These are phyloP conservation scores for Leptothorax acervorum DNA, from an alignment of 2,888 invertebrate species.

Conservation along the genomic window DNA sequence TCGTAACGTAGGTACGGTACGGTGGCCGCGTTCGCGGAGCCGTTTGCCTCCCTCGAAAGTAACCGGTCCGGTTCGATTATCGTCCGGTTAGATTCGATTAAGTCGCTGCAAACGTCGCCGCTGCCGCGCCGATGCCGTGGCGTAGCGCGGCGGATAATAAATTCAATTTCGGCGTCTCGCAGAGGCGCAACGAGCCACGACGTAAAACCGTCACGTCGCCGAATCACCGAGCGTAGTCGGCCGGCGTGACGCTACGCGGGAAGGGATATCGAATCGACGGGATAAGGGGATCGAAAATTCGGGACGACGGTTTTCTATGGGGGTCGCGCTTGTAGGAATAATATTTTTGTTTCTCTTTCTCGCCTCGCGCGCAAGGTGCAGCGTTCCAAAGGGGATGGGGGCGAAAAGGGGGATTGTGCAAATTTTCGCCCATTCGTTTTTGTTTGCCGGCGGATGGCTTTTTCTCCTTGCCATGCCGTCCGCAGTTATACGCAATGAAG, in stretches of 20 bases:
- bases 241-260: slow-evolving; percentile 13
- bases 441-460: neutral
- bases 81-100: slow-evolving; percentile 72
- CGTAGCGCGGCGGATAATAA: slow-evolving; percentile 79
- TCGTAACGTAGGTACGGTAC: slow-evolving; percentile 20
- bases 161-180: slow-evolving; percentile 83
- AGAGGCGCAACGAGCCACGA: slow-evolving; percentile 83
- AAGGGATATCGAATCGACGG: slow-evolving; percentile 41
- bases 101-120: slow-evolving; percentile 68
- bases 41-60: slow-evolving; percentile 69
- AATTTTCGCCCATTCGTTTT: slow-evolving; percentile 1
- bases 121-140: slow-evolving; percentile 39
- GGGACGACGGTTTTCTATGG: neutral
- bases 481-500: neutral
- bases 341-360: slow-evolving; percentile 56
- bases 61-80: slow-evolving; percentile 74
- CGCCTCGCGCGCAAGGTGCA: slow-evolving; percentile 34
- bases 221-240: slow-evolving; percentile 48
- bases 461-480: neutral
- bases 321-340: slow-evolving; percentile 45
- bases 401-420: neutral
- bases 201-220: slow-evolving; percentile 67
- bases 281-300: slow-evolving; percentile 38
- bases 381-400: neutral
- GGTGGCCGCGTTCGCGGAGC: slow-evolving; percentile 36